These are phyloP conservation scores for Blastobasis lacticolella DNA, from an alignment of 2,888 invertebrate species.

Conservation along the genomic window DNA sequence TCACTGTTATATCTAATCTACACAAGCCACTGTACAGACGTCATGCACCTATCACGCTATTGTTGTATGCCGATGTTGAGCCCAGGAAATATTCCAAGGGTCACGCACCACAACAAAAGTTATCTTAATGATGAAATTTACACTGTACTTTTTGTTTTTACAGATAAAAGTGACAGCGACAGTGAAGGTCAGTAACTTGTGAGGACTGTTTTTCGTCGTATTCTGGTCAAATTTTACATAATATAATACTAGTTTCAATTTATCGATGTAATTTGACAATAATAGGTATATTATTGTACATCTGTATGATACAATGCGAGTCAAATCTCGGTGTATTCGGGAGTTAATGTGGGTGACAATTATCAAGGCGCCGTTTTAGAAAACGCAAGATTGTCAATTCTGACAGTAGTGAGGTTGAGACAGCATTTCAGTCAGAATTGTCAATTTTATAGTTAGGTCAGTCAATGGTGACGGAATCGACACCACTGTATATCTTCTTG, in stretches of 20 bases:
- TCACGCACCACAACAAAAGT: too few relatives aligned
- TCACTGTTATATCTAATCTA: too few relatives aligned
- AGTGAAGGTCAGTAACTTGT: conserved; percentile 89
- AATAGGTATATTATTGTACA: conserved; percentile 32
- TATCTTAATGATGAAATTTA: neutral
- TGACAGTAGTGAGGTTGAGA: too few relatives aligned
- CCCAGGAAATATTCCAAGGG: too few relatives aligned
- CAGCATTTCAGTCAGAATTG: too few relatives aligned
- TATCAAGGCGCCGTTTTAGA: too few relatives aligned
- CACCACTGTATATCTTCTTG: conserved; percentile 30
- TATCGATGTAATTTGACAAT: conserved; percentile 40
- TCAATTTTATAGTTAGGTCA: too few relatives aligned
- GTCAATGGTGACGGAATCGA: too few relatives aligned
- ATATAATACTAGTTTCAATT: conserved; percentile 58
- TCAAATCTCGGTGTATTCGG: conserved; percentile 1
- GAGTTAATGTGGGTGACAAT: conserved; percentile 1
- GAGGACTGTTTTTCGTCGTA: conserved; percentile 58
- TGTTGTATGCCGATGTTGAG: too few relatives aligned
- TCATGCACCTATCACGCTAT: too few relatives aligned
- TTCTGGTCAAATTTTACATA: conserved; percentile 72
- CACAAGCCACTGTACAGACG: too few relatives aligned
- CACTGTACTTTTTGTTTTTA: conserved; percentile 28
- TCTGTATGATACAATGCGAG: conserved; percentile 6
- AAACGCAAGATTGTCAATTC: too few relatives aligned
- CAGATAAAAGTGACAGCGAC: conserved; percentile 96